Evolutionary conservation across 2,797 vertebrate species (phyloP), one percentile per base, ranked within the genome.

Genomic region (Sandelia bainsii): DNA sequence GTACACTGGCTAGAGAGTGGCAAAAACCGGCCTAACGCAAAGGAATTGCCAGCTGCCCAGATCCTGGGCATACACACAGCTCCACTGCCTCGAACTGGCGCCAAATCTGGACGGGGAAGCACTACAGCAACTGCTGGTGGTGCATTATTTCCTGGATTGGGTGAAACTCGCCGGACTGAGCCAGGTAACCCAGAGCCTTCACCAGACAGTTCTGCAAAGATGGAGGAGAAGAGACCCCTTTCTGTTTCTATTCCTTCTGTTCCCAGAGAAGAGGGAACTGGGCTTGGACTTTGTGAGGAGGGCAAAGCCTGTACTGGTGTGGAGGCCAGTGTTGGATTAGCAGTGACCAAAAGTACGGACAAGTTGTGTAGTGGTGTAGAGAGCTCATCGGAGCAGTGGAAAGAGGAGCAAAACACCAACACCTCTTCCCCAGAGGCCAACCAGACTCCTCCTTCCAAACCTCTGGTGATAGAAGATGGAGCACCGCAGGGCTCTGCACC

Each of bases 1-100:
- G 98, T 99, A 50, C 97, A 99, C 85, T 99, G 98, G 98, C 96
- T 97, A 69, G 98, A 99, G 89, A 97, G 95, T 0, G 96, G 97
- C 64, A 96, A 97, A 78, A 96, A 90, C 87, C 96, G 96, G 57
- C 95, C 97, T 14, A 96, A 92, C 1, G 71, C 95, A 0, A 97
- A 96, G 86, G 98, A 99, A 59, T 81, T 98, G 3, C 97, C 97
- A 2, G 94, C 97, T 1, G 97, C 96, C 37, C 98, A 99, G 90
- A 99, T 99, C 71, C 90, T 99, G 25, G 97, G 98, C 53, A 97
- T 98, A 68, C 97, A 94, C 69, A 80, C 92, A 4, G 92, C 82
- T 23, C 68, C 85, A 4, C 49, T 79, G 3, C 46, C 42, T 32
- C 83, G 91, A 62, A 69, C 90, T 3, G 45, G 74, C 16, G 9